Base-by-base conservation (phyloP, 1,140 invertebrate species). In the Neodiprion fabricii region DNA sequence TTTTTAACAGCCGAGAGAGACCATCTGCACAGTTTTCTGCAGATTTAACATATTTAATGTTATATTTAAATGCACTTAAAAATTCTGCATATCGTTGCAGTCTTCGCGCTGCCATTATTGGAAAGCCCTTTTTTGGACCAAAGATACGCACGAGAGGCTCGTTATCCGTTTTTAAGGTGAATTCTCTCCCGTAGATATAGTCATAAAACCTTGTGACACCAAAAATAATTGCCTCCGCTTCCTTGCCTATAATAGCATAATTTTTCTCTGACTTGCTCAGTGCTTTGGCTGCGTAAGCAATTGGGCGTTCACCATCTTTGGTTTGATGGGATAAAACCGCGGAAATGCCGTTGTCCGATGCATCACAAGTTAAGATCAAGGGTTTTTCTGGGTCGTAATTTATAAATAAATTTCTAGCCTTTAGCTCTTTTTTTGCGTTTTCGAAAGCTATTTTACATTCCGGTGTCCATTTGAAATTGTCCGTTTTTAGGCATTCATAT, bases 121-220 rank as follows among this genome's bases (percentile, higher is more conserved):
- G 78, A 28, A 82, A 67, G 67, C 75, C 73, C 50, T 61, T 70
- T n/a, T 82, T 53, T 61, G 17, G 74, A 49, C 77, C 70, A 72
- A 84, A 82, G 74, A 85, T 82, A 50, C 74, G 40, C 17, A 53
- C 12, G 11, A 85, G 69, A n/a, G 81, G 79, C 72, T 81, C 74
- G 78, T 86, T 79, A 75, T 86, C 84, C 61, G 77, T 85, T 68
- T 80, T 48, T 61, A 85, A 67, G 17, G 76, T 78, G 71, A 91
- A 89, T 11, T 76, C 28, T 21, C 70, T 50, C n/a, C 79, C 75
- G 67, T 65, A 71, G 7, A 78, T 1, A 77, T 84, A 87, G 70
- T 86, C 82, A 74, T 86, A 84, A 79, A 87, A 88, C 65, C 81
- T 75, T 74, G 11, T 48, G 9, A 67, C 86, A 85, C 83, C 85